Conservation (phyloP, 2,797 vertebrate genomes). For the Melanotaenia nigrans region DNA sequence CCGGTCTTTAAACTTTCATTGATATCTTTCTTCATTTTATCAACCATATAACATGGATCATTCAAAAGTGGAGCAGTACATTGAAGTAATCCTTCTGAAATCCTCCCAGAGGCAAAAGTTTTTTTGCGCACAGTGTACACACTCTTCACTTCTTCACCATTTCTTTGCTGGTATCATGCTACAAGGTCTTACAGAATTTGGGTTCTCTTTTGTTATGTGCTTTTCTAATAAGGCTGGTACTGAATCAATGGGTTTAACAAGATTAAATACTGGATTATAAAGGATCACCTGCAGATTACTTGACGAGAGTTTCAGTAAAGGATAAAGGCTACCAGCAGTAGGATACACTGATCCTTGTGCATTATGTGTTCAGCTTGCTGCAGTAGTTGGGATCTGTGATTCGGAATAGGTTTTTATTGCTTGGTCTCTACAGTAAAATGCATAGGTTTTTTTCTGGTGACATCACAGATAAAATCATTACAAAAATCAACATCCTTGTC, state of each 20-base stretch:
- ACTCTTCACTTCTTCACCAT: not conserved
- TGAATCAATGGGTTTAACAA: constrained; percentile 59
- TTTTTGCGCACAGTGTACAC: not conserved
- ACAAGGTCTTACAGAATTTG: constrained; percentile 28
- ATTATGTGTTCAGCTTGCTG: constrained; percentile 11
- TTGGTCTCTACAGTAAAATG: not conserved
- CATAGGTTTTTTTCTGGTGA: not conserved
- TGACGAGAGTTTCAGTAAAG: constrained; percentile 45
- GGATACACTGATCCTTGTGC: constrained; percentile 21
- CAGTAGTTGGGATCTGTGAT: not conserved
- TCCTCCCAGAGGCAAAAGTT: constrained; percentile 13
- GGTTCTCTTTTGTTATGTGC: constrained; percentile 18
- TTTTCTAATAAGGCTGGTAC: constrained; percentile 45
- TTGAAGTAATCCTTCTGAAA: constrained; percentile 4
- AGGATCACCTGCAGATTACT: constrained; percentile 69
- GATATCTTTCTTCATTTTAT: not conserved
- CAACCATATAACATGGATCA: not conserved
- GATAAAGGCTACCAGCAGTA: constrained; percentile 52
- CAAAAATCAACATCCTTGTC: constrained; percentile 16
- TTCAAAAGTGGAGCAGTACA: constrained; percentile 7
- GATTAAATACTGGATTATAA: constrained; percentile 68
- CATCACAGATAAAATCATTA: constrained; percentile 3
- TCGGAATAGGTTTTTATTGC: not conserved
- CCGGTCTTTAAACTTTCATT: not conserved
- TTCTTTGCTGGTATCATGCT: constrained; percentile 20